Base-by-base conservation (phyloP, 2,797 vertebrate species). In the Alectoris magna region DNA sequence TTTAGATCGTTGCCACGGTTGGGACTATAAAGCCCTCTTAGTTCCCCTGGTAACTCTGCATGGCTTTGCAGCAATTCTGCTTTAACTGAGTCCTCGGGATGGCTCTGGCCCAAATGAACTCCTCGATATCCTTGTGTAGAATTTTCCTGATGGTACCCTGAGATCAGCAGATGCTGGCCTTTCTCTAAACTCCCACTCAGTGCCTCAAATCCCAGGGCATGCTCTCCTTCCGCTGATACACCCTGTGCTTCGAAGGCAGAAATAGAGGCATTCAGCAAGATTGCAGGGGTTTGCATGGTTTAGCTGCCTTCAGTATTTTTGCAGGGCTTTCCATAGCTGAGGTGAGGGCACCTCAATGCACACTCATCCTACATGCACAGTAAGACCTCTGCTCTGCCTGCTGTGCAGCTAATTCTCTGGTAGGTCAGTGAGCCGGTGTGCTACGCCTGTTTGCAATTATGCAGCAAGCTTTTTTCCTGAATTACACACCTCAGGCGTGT, bases 121-220 rank as follows among this genome's bases (percentile, higher is more conserved):
- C 73, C 84, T 71, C 0, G 1, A 72, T 84, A 91, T 95, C 59
- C 59, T 91, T 49, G 78, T 85, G 75, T 84, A 89, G 77, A 90
- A 90, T 94, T 91, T 94, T 94, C 93, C 86, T 91, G 95, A 68
- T 95, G 93, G 96, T 96, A 77, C 93, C 95, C 94, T 88, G 94
- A 83, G 96, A 93, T 90, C 93, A 90, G 91, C 96, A 95, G 94
- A 95, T 93, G 91, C 93, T 95, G 94, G 89, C 93, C 90, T 95
- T 91, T 86, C 89, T 92, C 94, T 96, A 74, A 63, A 96, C 96
- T 95, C 96, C 96, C 95, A 96, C 96, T 97, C 95, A 88, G 88
- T 87, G 94, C 80, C 73, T 95, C 87, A 92, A 91, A 94, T 92
- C 95, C 94, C 96, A 90, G 82, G 49, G 92, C 95, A 94, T 68